Evolutionary conservation across 2,888 invertebrate genomes (phyloP).

Genomic region (Lepas anatifera): DNA sequence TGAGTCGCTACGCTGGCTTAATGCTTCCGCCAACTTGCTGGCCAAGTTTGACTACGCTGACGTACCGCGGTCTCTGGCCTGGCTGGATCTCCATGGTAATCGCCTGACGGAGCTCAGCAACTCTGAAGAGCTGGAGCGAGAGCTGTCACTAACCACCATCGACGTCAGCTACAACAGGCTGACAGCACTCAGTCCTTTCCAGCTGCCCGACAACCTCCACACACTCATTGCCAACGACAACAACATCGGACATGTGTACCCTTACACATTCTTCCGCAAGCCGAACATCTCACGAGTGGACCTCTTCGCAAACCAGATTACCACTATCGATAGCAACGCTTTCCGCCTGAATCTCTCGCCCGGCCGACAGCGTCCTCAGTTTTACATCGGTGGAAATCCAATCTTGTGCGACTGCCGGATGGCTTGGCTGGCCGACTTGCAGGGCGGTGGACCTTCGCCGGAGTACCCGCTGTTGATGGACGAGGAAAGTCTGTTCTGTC

Average conservation of each 20-base stretch:
- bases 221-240: conserved; percentile 66
- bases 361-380: conserved; percentile 59
- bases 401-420: conserved; percentile 74
- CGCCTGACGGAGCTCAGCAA: conserved; percentile 54
- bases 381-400: conserved; percentile 69
- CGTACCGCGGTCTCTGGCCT: conserved; percentile 40
- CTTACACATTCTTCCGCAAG: conserved; percentile 56
- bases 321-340: conserved; percentile 56
- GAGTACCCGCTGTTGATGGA: conserved; percentile 71
- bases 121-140: conserved; percentile 70
- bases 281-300: conserved; percentile 60
- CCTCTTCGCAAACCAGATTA: conserved; percentile 58
- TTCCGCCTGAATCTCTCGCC: conserved; percentile 57
- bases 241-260: conserved; percentile 41
- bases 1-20: conserved; percentile 26
- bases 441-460: conserved; percentile 58
- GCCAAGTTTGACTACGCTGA: conserved; percentile 63
- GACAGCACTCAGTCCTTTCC: conserved; percentile 66
- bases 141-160: conserved; percentile 51
- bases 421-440: conserved; percentile 73
- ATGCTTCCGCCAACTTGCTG: conserved; percentile 46
- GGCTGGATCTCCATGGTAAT: conserved; percentile 46
- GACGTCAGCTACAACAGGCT: conserved; percentile 70
- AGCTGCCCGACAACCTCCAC: conserved; percentile 70
- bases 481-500: conserved; percentile 62